Conservation (phyloP, 2,797 vertebrate species). For the Gastrophryne carolinensis region DNA sequence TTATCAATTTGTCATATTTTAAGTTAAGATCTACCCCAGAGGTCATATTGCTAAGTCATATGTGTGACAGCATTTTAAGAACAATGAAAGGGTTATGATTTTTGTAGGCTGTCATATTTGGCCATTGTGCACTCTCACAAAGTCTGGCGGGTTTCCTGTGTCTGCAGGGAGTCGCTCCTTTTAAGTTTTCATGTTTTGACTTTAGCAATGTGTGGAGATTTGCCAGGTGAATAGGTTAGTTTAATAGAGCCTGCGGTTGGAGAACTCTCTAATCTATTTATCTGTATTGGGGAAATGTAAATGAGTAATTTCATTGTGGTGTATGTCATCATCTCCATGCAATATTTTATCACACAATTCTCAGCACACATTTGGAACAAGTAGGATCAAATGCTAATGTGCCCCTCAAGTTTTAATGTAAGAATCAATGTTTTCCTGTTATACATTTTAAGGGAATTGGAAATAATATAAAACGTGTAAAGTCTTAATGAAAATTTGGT, state of each 20-base stretch:
- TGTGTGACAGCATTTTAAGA: not conserved
- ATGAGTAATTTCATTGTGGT: slow-evolving; percentile 8
- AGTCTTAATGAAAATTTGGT: not conserved
- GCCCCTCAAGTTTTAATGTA: not conserved
- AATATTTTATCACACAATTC: not conserved
- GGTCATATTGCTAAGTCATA: not conserved
- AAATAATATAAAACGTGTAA: not conserved
- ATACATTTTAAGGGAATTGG: not conserved
- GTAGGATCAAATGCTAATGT: not conserved
- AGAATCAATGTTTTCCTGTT: not conserved
- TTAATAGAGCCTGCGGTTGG: slow-evolving; percentile 28
- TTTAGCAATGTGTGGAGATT: slow-evolving; percentile 36
- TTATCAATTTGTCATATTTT: no score
- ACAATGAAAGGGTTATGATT: not conserved
- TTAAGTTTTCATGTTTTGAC: slow-evolving; percentile 39
- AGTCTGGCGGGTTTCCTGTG: not conserved
- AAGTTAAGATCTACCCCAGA: no score
- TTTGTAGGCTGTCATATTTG: slow-evolving; percentile 1
- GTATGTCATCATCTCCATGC: not conserved
- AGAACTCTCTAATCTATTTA: slow-evolving; percentile 31
- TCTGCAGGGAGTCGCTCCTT: slow-evolving; percentile 29
- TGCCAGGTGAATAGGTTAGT: slow-evolving; percentile 38
- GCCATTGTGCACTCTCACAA: slow-evolving; percentile 30
- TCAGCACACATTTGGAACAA: not conserved
- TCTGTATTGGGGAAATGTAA: slow-evolving; percentile 8